Conservation (phyloP, 2,797 vertebrate genomes). For the Acestrorhynchus altus region DNA sequence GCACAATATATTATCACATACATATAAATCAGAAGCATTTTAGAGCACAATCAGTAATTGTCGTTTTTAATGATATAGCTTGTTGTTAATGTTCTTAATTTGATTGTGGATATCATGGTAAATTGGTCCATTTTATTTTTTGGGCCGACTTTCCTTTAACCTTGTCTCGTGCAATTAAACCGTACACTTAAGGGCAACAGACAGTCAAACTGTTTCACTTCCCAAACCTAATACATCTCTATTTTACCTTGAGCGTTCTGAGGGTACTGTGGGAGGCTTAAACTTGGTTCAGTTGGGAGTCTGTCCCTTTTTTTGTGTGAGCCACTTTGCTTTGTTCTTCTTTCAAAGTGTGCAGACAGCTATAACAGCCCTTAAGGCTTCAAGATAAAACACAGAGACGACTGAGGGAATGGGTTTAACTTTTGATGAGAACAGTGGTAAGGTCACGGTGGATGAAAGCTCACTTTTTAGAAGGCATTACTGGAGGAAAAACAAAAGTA, state of each 20-base stretch:
- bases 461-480: neutral
- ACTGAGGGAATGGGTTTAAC: constrained; percentile 7
- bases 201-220: neutral
- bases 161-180: neutral
- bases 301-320: constrained; percentile 19
- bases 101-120: neutral
- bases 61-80: too few relatives aligned
- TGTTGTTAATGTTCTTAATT: neutral
- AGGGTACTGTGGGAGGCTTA: constrained; percentile 7
- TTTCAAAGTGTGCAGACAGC: neutral
- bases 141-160: neutral
- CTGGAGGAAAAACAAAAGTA: constrained; percentile 13
- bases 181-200: neutral
- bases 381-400: neutral
- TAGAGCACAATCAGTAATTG: too few relatives aligned
- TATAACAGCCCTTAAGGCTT: constrained; percentile 22
- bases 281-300: constrained; percentile 17
- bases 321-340: constrained; percentile 31
- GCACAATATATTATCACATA: too few relatives aligned
- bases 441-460: neutral
- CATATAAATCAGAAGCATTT: too few relatives aligned
- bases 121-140: neutral
- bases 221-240: constrained; percentile 1
- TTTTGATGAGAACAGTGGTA: constrained; percentile 11
- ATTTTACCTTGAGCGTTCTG: constrained; percentile 13